A percentile compares a stretch with the other conserved stretches of the same genome.
Conservation (phyloP, 2,113 vertebrate genomes). For the Phainopepla nitens region DNA sequence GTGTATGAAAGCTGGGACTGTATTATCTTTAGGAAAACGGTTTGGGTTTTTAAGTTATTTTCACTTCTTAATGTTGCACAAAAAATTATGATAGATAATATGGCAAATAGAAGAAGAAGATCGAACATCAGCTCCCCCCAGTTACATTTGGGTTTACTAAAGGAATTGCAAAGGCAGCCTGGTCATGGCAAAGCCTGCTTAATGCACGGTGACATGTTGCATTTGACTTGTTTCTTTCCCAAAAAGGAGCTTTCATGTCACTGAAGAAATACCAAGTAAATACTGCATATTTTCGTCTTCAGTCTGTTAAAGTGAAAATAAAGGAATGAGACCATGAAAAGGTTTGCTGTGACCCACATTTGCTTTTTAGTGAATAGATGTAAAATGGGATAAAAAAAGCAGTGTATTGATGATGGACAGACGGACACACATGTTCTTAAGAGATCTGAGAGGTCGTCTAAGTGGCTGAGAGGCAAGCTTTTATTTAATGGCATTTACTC, state of each 20-base stretch:
- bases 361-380: neutral
- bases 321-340: neutral
- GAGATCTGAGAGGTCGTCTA: neutral
- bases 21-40: slow-evolving; percentile 32
- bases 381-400: neutral
- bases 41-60: neutral
- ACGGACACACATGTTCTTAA: neutral
- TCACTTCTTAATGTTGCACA: neutral
- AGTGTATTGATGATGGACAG: neutral
- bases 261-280: neutral
- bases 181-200: neutral
- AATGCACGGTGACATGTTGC: neutral
- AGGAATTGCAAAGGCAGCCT: neutral
- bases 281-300: neutral
- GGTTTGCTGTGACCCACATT: neutral
- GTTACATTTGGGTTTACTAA: neutral
- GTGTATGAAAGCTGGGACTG: neutral
- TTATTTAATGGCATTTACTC: neutral
- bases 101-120: neutral
- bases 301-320: neutral
- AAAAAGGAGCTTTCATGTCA: neutral
- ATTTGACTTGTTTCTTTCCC: neutral
- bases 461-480: neutral
- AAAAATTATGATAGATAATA: neutral
- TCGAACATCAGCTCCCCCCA: neutral